Evolutionary conservation across 2,888 invertebrate genomes (phyloP).

Genomic region (Platypus cylindrus): DNA sequence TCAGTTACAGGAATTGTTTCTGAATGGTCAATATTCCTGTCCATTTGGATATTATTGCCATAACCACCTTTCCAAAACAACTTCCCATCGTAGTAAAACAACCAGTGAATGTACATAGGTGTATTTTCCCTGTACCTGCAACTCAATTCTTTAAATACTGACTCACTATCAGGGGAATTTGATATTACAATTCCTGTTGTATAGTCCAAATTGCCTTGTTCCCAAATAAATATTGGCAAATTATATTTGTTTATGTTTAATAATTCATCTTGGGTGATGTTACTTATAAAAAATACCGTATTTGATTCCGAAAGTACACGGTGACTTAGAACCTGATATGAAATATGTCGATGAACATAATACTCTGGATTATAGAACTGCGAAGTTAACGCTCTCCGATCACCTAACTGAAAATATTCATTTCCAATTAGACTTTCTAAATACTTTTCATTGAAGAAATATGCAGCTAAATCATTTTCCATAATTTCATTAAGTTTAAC

Average conservation of each 20-base stretch:
- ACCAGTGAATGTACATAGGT: constrained; percentile 7
- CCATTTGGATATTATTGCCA: constrained; percentile 1
- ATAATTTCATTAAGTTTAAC: constrained; percentile 6
- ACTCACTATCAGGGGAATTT: too few species aligned
- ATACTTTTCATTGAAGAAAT: constrained; percentile 1
- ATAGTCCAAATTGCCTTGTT: too few species aligned
- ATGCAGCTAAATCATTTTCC: constrained; percentile 3
- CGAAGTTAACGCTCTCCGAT: constrained; percentile 7
- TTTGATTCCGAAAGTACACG: constrained; percentile 1
- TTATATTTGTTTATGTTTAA: too few species aligned
- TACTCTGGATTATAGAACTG: constrained; percentile 4
- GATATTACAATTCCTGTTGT: too few species aligned
- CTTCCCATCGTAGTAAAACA: background rate
- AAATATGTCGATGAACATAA: constrained; percentile 6
- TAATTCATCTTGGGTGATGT: background rate
- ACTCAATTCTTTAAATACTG: too few species aligned
- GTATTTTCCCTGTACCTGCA: too few species aligned
- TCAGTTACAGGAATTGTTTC: background rate
- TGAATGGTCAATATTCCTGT: constrained; percentile 1
- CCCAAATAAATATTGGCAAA: too few species aligned
- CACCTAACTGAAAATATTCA: constrained; percentile 6
- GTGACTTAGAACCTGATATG: constrained; percentile 4
- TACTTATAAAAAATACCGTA: background rate
- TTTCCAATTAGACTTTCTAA: constrained; percentile 6
- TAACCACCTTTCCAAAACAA: constrained; percentile 7